Evolutionary conservation across 2,797 vertebrate genomes (phyloP).

Genomic region (Babyrousa celebensis): DNA sequence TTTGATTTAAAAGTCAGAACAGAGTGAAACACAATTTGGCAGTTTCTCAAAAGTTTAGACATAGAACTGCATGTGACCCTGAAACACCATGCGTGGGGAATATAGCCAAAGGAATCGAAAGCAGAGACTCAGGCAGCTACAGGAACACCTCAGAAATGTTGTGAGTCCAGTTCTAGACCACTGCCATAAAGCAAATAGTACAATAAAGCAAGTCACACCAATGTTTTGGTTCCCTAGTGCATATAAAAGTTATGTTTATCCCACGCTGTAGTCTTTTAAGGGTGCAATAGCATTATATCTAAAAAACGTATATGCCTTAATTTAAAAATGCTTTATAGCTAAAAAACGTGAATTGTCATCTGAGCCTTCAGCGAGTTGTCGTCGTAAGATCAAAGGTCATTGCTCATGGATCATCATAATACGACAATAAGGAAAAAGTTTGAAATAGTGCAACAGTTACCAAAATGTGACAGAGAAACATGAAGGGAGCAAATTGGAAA

Average conservation of each 20-base stretch:
- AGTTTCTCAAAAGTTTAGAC: slow-evolving; percentile 14
- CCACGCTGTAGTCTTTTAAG: neutral
- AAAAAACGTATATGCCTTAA: neutral
- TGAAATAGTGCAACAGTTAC: fast-evolving
- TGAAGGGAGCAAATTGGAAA: neutral
- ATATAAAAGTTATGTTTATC: fast-evolving
- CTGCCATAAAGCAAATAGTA: fast-evolving
- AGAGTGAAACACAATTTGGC: neutral
- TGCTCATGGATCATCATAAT: neutral
- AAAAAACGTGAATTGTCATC: neutral
- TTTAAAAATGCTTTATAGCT: neutral
- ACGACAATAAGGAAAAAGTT: neutral
- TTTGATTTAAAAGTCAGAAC: slow-evolving; percentile 41
- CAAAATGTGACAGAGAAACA: neutral
- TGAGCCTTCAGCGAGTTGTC: neutral
- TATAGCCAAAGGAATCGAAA: neutral
- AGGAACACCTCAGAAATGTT: neutral
- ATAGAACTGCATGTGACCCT: neutral
- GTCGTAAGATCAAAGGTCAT: neutral
- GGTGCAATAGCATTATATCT: neutral
- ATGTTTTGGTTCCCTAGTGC: neutral
- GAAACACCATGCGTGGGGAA: neutral
- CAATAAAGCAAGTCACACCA: too few species aligned
- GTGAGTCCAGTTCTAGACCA: neutral
- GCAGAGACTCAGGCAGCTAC: neutral